Conservation (phyloP, 2,888 invertebrate species). For the Peribatodes rhomboidaria region DNA sequence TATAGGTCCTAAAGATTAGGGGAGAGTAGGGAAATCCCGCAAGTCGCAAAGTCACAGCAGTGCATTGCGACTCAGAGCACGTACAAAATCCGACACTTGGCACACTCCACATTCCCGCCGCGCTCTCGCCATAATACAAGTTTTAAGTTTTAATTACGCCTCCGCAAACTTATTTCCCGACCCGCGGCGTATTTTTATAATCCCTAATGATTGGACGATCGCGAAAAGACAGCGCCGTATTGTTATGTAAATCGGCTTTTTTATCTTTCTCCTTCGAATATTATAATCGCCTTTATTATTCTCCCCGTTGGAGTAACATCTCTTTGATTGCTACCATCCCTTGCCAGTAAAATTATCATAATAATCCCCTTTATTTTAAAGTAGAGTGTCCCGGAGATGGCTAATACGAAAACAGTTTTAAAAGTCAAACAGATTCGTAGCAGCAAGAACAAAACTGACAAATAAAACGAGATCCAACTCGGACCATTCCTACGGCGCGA, state of each 20-base stretch:
- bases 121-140: conserved; percentile 72
- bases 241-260: conserved; percentile 57
- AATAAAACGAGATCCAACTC: conserved; percentile 75
- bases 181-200: conserved; percentile 55
- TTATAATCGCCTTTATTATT: conserved; percentile 54
- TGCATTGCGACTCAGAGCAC: conserved; percentile 75
- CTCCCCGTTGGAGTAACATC: conserved; percentile 46
- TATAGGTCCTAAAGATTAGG: conserved; percentile 55
- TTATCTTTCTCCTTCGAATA: conserved; percentile 49
- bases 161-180: conserved; percentile 62
- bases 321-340: conserved; percentile 47
- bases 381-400: conserved; percentile 21
- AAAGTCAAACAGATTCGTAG: conserved; percentile 56
- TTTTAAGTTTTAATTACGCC: conserved; percentile 83
- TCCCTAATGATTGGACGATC: conserved; percentile 52
- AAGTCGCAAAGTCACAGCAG: conserved; percentile 51
- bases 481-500: conserved; percentile 75
- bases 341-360: conserved; percentile 40
- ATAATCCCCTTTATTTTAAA: conserved; percentile 40
- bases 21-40: conserved; percentile 54
- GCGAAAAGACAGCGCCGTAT: conserved; percentile 47
- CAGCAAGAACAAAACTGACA: conserved; percentile 72
- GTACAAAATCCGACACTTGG: conserved; percentile 83
- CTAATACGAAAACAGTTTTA: conserved; percentile 34
- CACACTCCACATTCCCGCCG: conserved; percentile 73